These are phyloP conservation scores for Atrina japonica DNA, from an alignment of 2,888 invertebrate genomes.

Conservation along the genomic window DNA sequence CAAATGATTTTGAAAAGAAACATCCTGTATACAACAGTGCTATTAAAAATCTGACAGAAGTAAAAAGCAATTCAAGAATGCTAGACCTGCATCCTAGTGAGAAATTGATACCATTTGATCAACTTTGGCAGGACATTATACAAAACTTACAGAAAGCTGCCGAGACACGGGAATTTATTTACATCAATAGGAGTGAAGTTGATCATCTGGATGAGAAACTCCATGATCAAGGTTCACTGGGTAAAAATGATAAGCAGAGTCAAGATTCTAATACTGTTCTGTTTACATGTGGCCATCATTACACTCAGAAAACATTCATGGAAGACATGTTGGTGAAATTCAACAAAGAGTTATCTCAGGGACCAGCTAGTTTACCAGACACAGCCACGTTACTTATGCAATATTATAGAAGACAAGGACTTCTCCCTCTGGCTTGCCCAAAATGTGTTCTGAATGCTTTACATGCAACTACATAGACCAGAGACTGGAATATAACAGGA, in stretches of 20 bases:
- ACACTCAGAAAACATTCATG: conserved; percentile 57
- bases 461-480: conserved; percentile 8
- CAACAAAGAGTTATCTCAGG: conserved; percentile 53
- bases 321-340: conserved; percentile 60
- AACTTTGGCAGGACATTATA: conserved; percentile 71
- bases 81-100: conserved; percentile 48
- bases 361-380: conserved; percentile 58
- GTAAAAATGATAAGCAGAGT: conserved; percentile 27
- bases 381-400: conserved; percentile 65
- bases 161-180: conserved; percentile 61
- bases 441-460: conserved; percentile 71
- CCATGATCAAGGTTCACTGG: conserved; percentile 3
- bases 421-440: conserved; percentile 72
- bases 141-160: conserved; percentile 66
- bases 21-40: no score
- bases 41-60: no score
- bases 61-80: no score
- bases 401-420: conserved; percentile 62
- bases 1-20: conserved; percentile 43
- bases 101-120: conserved; percentile 60
- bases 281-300: conserved; percentile 77
- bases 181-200: conserved; percentile 67
- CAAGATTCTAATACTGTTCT: conserved; percentile 53
- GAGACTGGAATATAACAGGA: no score
- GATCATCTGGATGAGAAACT: conserved; percentile 64